A percentile compares a stretch with the other conserved stretches of the same genome.
Evolutionary conservation across 2,113 vertebrate genomes (phyloP).

Genomic region (Strigops habroptila): DNA sequence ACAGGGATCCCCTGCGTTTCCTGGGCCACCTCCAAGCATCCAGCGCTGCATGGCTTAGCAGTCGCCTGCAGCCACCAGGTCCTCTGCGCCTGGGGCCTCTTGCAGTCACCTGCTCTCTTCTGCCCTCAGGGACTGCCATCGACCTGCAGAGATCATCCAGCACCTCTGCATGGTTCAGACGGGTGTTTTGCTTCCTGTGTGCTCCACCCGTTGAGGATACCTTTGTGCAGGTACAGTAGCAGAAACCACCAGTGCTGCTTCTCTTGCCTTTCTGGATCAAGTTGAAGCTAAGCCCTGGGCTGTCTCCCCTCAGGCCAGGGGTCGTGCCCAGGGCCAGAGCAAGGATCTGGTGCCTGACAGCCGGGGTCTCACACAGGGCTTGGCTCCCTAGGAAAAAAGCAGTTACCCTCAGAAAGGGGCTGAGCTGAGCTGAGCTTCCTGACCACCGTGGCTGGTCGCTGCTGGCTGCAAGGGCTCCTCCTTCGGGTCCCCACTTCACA

Average conservation of each 20-base stretch:
- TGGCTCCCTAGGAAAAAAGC: not conserved
- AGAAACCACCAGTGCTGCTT: not conserved
- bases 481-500: not conserved
- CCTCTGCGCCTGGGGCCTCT: not conserved
- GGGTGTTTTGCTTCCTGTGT: not conserved
- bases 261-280: not conserved
- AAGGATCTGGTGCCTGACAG: not conserved
- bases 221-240: not conserved
- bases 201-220: not conserved
- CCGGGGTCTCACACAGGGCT: not conserved
- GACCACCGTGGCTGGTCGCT: not conserved
- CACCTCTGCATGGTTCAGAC: not conserved
- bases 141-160: not conserved
- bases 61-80: not conserved
- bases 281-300: not conserved
- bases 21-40: no score
- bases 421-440: not conserved
- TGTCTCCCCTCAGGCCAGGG: not conserved
- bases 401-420: no score
- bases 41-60: not conserved
- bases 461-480: not conserved
- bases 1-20: not conserved
- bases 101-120: not conserved
- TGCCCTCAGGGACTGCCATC: not conserved
- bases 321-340: no score